phyloP scores from a whole-genome alignment of 1,140 invertebrate species.

The Zaprionus taronus region DNA sequence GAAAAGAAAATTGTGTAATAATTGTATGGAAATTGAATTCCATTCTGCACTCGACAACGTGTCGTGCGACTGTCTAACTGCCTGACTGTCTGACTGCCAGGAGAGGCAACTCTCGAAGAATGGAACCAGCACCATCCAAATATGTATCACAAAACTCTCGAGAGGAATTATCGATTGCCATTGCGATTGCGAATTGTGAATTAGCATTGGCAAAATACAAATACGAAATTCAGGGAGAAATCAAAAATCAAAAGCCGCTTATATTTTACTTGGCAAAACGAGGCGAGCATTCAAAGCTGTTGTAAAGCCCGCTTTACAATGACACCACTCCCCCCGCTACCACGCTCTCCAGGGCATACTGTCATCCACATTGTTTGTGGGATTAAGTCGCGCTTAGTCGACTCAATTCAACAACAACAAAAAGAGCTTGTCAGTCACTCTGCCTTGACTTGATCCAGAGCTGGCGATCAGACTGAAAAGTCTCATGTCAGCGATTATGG shows the following conservation, averaged over 20 bases:
- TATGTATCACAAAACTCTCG: neutral
- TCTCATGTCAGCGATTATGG: conserved; percentile 2
- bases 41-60: conserved; percentile 32
- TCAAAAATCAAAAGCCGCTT: neutral
- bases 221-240: neutral
- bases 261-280: neutral
- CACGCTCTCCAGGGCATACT: neutral
- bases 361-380: neutral
- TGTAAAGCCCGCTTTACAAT: neutral
- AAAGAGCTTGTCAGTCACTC: neutral
- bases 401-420: neutral
- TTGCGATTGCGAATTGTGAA: neutral
- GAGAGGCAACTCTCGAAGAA: neutral
- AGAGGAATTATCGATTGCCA: neutral
- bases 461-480: neutral
- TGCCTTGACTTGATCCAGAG: neutral
- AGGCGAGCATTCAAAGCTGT: neutral
- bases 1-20: conserved; percentile 57
- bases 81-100: neutral
- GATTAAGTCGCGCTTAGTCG: neutral
- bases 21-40: conserved; percentile 76
- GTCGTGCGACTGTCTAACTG: neutral
- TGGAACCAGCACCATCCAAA: neutral
- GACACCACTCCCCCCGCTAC: neutral
- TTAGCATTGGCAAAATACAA: conserved; percentile 1